Evolutionary conservation across 2,888 invertebrate genomes (phyloP).

Genomic region (Chrysolina haemoptera): DNA sequence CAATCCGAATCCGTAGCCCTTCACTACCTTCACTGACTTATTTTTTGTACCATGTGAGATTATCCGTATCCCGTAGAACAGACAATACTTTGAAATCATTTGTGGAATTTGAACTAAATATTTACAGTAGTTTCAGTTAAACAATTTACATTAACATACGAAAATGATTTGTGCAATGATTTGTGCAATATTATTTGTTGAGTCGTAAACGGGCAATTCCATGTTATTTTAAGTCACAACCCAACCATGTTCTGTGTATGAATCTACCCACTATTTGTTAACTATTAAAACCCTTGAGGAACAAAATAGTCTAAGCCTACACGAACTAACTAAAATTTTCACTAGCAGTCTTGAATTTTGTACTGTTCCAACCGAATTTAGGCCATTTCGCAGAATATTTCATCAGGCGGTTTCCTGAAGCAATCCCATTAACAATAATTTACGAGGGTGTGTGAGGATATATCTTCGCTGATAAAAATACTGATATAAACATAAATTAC

Average conservation of each 20-base stretch:
- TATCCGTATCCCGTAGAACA: no score
- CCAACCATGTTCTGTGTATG: not conserved
- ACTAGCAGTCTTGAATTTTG: constrained; percentile 62
- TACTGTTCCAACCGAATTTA: constrained; percentile 61
- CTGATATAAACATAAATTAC: constrained; percentile 40
- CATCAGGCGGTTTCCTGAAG: constrained; percentile 61
- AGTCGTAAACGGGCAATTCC: not conserved
- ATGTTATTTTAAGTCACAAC: constrained; percentile 14
- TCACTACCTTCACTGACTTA: no score
- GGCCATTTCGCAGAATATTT: constrained; percentile 57
- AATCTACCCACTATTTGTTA: constrained; percentile 29
- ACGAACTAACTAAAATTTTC: constrained; percentile 47
- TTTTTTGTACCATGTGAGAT: no score
- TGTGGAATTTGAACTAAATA: no score
- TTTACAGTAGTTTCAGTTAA: not conserved
- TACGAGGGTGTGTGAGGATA: constrained; percentile 66
- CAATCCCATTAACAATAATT: constrained; percentile 49
- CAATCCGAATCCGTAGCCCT: no score
- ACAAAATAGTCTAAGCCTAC: constrained; percentile 38
- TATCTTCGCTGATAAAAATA: constrained; percentile 45
- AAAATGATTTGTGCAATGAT: not conserved
- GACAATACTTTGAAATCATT: no score
- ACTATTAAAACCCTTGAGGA: constrained; percentile 33
- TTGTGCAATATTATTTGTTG: not conserved
- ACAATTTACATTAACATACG: no score